Conservation (phyloP, 2,113 vertebrate species). For the Chunga burmeisteri region DNA sequence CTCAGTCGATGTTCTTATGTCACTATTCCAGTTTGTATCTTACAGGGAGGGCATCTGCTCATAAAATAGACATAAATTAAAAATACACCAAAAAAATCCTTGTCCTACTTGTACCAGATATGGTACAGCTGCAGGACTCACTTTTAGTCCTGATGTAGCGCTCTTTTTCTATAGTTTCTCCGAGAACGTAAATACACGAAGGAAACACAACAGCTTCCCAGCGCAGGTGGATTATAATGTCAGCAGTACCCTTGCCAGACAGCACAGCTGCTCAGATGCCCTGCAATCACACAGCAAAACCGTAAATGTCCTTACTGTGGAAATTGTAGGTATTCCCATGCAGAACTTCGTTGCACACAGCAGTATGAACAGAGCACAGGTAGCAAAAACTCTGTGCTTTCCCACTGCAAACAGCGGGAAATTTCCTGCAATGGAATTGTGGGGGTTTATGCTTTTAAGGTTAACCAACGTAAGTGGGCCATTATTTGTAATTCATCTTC, state of each 20-base stretch:
- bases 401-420: background rate
- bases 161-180: background rate
- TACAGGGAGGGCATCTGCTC: background rate
- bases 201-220: background rate
- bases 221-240: background rate
- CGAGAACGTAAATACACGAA: background rate
- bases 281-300: background rate
- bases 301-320: background rate
- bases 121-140: background rate
- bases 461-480: background rate
- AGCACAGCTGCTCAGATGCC: background rate
- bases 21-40: background rate
- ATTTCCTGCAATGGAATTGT: background rate
- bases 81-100: background rate
- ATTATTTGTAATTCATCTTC: background rate
- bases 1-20: background rate
- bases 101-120: background rate
- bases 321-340: background rate
- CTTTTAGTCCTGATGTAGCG: background rate
- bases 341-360: background rate
- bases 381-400: background rate
- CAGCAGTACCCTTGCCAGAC: background rate
- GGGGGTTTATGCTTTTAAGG: background rate
- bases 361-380: background rate
- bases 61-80: background rate